Conservation (phyloP, 2,888 invertebrate species). For the Steinernema hermaphroditum region DNA sequence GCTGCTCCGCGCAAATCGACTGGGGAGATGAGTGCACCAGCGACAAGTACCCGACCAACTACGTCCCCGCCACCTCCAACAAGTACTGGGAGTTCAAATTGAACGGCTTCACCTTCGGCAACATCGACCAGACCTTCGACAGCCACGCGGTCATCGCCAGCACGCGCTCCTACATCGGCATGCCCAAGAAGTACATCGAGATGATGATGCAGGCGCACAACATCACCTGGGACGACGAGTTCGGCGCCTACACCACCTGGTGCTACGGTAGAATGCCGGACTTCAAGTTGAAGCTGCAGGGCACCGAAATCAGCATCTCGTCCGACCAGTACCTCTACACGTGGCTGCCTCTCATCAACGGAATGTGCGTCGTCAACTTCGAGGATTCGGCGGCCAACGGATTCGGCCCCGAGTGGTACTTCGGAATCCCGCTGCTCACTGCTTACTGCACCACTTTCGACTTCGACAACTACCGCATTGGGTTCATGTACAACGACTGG, state of each 20-base stretch:
- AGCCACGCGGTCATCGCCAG: not conserved
- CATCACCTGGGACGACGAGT: constrained; percentile 11
- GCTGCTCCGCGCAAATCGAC: not conserved
- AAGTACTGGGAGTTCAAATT: not conserved
- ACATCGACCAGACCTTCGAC: not conserved
- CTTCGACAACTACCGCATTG: not conserved
- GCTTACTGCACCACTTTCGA: not conserved
- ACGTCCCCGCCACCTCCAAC: not conserved
- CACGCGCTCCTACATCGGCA: not conserved
- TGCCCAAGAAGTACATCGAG: not conserved
- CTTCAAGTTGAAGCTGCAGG: not conserved
- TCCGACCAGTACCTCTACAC: not conserved
- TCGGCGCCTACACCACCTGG: constrained; percentile 6
- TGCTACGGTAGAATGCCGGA: not conserved
- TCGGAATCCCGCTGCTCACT: not conserved
- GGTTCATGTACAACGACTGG: constrained; percentile 3
- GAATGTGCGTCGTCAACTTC: not conserved
- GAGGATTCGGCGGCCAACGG: not conserved
- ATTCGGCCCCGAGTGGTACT: not conserved
- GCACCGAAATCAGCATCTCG: not conserved
- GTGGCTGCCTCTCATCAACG: not conserved
- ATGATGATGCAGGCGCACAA: not conserved
- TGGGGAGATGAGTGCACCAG: not conserved
- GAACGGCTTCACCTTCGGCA: not conserved
- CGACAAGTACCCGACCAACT: constrained; percentile 3